These are phyloP conservation scores for Cyanoramphus novaezelandiae DNA, from an alignment of 2,113 vertebrate genomes.

Conservation along the genomic window DNA sequence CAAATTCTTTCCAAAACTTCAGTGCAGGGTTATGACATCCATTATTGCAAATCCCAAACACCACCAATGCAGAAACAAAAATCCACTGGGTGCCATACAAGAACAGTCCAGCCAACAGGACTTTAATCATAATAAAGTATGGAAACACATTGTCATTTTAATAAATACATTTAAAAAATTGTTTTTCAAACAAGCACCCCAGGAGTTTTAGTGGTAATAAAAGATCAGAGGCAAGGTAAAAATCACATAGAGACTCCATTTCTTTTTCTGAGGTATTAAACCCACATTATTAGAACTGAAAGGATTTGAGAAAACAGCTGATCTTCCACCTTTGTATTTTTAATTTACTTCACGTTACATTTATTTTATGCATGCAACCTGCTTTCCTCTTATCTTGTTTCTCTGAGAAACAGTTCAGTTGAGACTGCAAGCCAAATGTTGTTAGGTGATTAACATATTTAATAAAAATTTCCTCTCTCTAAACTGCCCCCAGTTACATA, in stretches of 20 bases:
- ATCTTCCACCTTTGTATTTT: not conserved
- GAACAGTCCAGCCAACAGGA: not conserved
- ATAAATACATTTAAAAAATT: not conserved
- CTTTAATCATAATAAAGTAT: not conserved
- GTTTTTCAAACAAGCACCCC: not conserved
- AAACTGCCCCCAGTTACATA: not conserved
- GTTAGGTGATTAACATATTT: not conserved
- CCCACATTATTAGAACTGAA: not conserved
- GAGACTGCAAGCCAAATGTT: not conserved
- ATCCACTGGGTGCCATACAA: not conserved
- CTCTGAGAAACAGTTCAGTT: not conserved
- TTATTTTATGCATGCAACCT: not conserved
- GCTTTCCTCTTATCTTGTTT: not conserved
- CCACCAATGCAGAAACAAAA: slow-evolving; percentile 7
- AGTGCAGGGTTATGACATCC: slow-evolving; percentile 38
- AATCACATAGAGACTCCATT: not conserved
- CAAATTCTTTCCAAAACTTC: slow-evolving; percentile 22
- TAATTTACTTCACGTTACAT: not conserved
- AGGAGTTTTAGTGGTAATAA: not conserved
- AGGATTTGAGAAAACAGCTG: not conserved
- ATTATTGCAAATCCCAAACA: slow-evolving; percentile 46
- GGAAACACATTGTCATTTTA: not conserved
- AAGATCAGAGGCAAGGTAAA: not conserved
- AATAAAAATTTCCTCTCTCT: not conserved
- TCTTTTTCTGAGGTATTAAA: not conserved